Conservation (phyloP, 2,888 invertebrate genomes). For the Acholoe squamosa region DNA sequence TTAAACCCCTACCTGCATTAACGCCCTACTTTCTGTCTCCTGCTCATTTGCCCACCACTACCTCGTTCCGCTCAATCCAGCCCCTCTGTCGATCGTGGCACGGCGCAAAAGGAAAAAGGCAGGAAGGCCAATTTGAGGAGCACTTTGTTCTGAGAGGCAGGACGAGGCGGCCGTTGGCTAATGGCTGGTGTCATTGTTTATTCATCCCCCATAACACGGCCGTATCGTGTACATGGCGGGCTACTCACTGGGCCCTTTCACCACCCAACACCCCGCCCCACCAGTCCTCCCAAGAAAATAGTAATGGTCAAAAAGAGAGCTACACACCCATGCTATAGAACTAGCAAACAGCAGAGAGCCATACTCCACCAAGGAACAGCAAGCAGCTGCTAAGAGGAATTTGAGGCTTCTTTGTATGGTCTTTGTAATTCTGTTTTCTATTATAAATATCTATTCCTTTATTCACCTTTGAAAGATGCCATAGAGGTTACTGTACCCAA, state of each 20-base stretch:
- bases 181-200: conserved; percentile 58
- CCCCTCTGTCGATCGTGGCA: background rate
- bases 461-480: conserved; percentile 7
- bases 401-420: too few species aligned
- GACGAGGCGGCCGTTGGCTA: background rate
- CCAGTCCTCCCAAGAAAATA: too few species aligned
- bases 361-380: background rate
- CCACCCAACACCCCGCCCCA: conserved; percentile 27
- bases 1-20: conserved; percentile 22
- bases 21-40: background rate
- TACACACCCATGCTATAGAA: background rate
- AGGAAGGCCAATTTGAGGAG: conserved; percentile 26
- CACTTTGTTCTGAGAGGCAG: conserved; percentile 51
- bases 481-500: background rate
- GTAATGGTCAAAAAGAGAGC: background rate
- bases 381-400: background rate
- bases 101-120: conserved; percentile 12
- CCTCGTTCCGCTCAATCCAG: background rate
- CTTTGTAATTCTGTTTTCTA: too few species aligned
- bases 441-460: background rate
- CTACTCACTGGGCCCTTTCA: background rate
- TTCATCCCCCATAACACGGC: conserved; percentile 40
- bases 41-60: conserved; percentile 14
- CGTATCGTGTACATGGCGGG: conserved; percentile 9
- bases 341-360: background rate